These are phyloP conservation scores for Aphidius colemani DNA, from an alignment of 2,888 invertebrate species.

Conservation along the genomic window DNA sequence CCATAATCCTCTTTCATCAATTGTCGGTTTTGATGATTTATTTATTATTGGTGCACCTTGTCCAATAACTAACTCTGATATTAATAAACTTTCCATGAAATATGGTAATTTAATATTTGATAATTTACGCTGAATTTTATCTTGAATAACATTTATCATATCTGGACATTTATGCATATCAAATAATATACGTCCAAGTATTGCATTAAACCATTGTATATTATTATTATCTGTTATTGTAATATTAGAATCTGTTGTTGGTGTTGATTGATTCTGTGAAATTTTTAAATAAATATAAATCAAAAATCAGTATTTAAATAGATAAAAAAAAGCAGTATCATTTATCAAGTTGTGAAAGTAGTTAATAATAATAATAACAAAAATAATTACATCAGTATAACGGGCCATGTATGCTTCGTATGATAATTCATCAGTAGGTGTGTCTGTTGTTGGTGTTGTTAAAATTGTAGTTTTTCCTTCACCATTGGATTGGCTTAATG, in stretches of 20 bases:
- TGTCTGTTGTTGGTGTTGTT: slow-evolving; percentile 36
- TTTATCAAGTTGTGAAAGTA: background rate
- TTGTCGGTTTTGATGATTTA: slow-evolving; percentile 67
- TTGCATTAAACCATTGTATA: slow-evolving; percentile 77
- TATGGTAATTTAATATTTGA: slow-evolving; percentile 85
- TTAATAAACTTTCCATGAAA: slow-evolving; percentile 82
- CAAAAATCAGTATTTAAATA: background rate
- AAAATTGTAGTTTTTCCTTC: slow-evolving; percentile 47
- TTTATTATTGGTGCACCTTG: slow-evolving; percentile 70
- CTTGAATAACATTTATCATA: slow-evolving; percentile 73
- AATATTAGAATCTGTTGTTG: slow-evolving; percentile 36
- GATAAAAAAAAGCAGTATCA: slow-evolving; percentile 5
- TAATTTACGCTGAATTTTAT: slow-evolving; percentile 84
- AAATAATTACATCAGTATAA: slow-evolving; percentile 46
- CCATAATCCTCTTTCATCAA: slow-evolving; percentile 88
- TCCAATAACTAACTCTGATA: slow-evolving; percentile 77
- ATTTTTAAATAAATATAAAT: background rate
- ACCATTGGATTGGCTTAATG: slow-evolving; percentile 32
- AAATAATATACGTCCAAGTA: slow-evolving; percentile 78
- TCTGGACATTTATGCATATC: slow-evolving; percentile 78
- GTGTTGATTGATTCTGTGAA: slow-evolving; percentile 36
- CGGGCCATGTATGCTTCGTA: slow-evolving; percentile 54
- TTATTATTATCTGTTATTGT: slow-evolving; percentile 51
- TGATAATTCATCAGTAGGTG: slow-evolving; percentile 46
- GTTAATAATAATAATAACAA: background rate